Conservation (phyloP, 2,888 invertebrate species). For the Steinernema carpocapsae region DNA sequence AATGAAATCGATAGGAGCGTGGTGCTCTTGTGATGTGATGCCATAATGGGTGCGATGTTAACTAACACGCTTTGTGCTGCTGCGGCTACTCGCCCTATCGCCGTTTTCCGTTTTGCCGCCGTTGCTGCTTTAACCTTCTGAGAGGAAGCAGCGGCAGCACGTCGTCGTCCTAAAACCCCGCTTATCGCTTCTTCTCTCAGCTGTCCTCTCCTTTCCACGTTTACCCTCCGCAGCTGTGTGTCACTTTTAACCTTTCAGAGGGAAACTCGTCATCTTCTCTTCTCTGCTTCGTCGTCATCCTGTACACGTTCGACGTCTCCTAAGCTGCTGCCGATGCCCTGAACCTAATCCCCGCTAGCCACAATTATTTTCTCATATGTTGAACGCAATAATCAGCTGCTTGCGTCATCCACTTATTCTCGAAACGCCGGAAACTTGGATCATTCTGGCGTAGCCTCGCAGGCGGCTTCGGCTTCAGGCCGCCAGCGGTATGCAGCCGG, state of each 20-base stretch:
- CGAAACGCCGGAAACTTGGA: slow-evolving; percentile 14
- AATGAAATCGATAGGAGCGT: slow-evolving; percentile 21
- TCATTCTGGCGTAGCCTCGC: slow-evolving; percentile 14
- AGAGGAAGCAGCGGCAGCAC: no score
- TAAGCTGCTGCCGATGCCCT: background rate
- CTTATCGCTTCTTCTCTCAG: background rate
- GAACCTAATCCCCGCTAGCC: slow-evolving; percentile 33
- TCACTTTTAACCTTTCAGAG: slow-evolving; percentile 5
- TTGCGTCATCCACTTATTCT: slow-evolving; percentile 27
- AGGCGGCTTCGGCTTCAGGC: slow-evolving; percentile 4
- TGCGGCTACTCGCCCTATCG: no score
- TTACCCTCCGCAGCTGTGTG: background rate
- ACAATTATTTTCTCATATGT: slow-evolving; percentile 60
- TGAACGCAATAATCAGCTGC: slow-evolving; percentile 54
- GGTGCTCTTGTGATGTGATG: slow-evolving; percentile 22
- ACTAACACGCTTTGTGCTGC: slow-evolving; percentile 2
- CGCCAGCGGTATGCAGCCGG: slow-evolving; percentile 30
- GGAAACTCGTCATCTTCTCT: background rate
- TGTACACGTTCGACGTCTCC: background rate
- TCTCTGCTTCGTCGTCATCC: background rate
- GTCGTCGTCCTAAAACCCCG: no score
- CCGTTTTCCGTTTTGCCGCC: background rate
- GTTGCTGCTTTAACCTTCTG: no score
- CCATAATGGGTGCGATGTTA: slow-evolving; percentile 29
- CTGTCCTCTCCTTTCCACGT: background rate